Evolutionary conservation across 2,113 vertebrate genomes (phyloP).

Genomic region (Piaya cayana): DNA sequence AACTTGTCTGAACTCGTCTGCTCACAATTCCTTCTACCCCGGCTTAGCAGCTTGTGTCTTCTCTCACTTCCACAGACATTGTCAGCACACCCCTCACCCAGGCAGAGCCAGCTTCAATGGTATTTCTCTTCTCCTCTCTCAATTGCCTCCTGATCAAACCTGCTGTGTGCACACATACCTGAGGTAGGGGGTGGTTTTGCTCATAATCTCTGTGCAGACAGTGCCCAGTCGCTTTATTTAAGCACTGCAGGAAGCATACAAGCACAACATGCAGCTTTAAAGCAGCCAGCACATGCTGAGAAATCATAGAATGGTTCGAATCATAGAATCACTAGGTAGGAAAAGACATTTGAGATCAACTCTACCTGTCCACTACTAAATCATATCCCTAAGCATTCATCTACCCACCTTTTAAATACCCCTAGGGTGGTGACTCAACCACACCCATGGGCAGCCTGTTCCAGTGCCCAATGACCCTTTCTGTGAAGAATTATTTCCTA

Average conservation of each 20-base stretch:
- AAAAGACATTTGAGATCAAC: too few relatives aligned
- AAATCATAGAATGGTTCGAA: neutral
- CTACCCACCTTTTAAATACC: too few relatives aligned
- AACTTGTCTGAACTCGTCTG: neutral
- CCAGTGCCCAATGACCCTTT: too few relatives aligned
- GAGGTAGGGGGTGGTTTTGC: neutral
- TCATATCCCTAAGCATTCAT: too few relatives aligned
- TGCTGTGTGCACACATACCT: fast-evolving
- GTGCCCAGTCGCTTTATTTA: neutral
- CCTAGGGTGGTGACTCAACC: too few relatives aligned
- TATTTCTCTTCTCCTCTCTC: neutral
- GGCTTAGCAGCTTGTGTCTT: neutral
- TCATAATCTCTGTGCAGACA: neutral
- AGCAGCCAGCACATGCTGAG: fast-evolving
- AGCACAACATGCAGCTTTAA: neutral
- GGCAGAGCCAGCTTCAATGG: neutral
- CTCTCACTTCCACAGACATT: neutral
- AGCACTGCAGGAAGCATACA: fast-evolving
- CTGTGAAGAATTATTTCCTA: too few relatives aligned
- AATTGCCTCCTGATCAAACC: neutral
- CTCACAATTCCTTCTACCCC: neutral
- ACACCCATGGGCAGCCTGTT: too few relatives aligned
- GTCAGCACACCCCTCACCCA: fast-evolving
- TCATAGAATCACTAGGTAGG: too few relatives aligned
- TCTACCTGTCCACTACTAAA: too few relatives aligned